phyloP scores from a whole-genome alignment of 2,797 vertebrate species.

The Uromys caudimaculatus region DNA sequence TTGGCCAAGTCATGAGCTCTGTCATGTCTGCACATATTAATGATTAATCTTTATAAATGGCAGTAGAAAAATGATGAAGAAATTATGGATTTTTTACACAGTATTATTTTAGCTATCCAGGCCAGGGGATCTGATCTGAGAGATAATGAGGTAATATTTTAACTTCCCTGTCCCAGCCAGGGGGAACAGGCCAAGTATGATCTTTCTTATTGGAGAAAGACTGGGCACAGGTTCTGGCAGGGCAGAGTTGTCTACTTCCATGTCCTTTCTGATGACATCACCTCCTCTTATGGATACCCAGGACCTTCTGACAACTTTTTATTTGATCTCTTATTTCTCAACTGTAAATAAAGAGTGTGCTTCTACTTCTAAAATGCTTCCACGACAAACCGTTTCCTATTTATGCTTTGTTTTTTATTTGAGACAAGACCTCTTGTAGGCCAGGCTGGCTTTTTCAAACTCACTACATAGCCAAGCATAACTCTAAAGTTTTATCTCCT shows the following conservation, averaged over 20 bases:
- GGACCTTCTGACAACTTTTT: background rate
- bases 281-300: background rate
- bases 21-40: slow-evolving; percentile 28
- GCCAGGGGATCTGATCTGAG: background rate
- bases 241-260: background rate
- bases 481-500: background rate
- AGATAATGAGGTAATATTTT: background rate
- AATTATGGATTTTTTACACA: background rate
- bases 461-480: background rate
- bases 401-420: background rate
- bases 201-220: background rate
- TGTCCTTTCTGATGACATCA: background rate
- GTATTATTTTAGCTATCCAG: slow-evolving; percentile 2
- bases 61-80: slow-evolving; percentile 2
- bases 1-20: background rate
- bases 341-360: background rate
- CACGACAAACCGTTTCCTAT: background rate
- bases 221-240: background rate
- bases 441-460: background rate
- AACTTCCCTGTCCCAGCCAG: background rate
- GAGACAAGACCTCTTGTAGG: background rate
- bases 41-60: slow-evolving; percentile 49
- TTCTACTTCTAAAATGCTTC: slow-evolving; percentile 19
- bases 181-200: background rate
- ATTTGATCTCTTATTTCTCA: background rate